Evolutionary conservation across 2,113 vertebrate genomes (phyloP).

Genomic region (Ptilorrhoa leucosticta): DNA sequence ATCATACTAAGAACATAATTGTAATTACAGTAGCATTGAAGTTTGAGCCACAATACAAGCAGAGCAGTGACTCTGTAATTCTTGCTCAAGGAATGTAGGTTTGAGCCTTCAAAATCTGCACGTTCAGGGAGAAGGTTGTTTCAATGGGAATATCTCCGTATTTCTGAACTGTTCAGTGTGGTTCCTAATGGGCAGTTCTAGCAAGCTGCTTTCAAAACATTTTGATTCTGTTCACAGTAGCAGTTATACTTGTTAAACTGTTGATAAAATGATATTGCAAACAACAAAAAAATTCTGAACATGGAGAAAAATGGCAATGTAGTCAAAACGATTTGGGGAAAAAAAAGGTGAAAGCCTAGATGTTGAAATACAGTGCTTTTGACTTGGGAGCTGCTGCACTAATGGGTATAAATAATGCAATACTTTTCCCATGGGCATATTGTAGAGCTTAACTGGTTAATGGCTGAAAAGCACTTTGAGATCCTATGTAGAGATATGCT

Average conservation of each 20-base stretch:
- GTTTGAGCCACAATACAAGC: background rate
- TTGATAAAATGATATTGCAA: background rate
- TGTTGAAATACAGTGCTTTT: background rate
- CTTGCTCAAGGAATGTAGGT: background rate
- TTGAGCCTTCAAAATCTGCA: background rate
- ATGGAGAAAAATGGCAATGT: background rate
- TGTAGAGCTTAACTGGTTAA: slow-evolving; percentile 14
- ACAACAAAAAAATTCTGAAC: background rate
- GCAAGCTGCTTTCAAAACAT: background rate
- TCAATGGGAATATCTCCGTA: background rate
- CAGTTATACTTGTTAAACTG: background rate
- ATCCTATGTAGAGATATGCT: background rate
- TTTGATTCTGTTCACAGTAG: slow-evolving; percentile 22
- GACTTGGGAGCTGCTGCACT: background rate
- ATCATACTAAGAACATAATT: background rate
- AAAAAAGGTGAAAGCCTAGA: background rate
- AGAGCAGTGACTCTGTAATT: background rate
- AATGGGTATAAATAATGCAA: slow-evolving; percentile 25
- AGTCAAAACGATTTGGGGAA: background rate
- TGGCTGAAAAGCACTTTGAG: background rate
- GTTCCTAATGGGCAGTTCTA: background rate
- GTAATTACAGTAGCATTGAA: background rate
- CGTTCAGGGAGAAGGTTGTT: background rate
- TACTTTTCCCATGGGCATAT: background rate
- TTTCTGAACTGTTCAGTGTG: background rate